Percentiles rank a stretch among this genome's conserved stretches.
Evolutionary conservation across 2,113 vertebrate species (phyloP).

Genomic region (chimpanzee (Pan troglodytes)): DNA sequence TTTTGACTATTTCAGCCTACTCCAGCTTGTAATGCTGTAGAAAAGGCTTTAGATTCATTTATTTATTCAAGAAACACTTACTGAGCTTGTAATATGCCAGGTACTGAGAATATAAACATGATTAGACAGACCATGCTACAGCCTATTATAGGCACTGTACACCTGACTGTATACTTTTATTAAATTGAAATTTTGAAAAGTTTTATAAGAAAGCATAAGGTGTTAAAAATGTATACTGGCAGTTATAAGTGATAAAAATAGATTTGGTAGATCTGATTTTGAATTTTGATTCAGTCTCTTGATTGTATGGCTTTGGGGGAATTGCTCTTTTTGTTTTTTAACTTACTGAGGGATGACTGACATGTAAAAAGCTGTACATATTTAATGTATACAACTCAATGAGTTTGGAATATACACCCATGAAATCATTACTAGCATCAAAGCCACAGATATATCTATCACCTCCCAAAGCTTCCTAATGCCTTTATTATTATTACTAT

Average conservation of each 20-base stretch:
- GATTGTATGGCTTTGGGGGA: neutral
- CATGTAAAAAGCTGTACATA: neutral
- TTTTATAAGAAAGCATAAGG: neutral
- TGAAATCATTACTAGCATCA: neutral
- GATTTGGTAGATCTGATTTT: neutral
- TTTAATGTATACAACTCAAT: neutral
- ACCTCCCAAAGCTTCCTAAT: neutral
- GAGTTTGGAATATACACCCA: neutral
- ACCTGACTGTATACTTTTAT: neutral
- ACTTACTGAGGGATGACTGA: neutral
- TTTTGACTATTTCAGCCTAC: neutral
- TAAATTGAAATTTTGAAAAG: neutral
- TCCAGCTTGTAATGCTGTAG: neutral
- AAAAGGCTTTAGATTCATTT: neutral
- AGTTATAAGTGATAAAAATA: neutral
- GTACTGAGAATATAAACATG: neutral
- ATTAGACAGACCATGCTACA: neutral
- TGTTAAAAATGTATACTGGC: neutral
- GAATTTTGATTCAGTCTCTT: neutral
- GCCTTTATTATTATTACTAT: neutral
- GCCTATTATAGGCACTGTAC: neutral
- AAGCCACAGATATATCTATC: neutral
- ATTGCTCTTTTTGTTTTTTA: neutral
- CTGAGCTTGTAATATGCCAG: neutral
- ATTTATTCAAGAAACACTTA: neutral